These are phyloP conservation scores for Sylvicola fuscatus DNA, from an alignment of 2,888 invertebrate genomes.

Conservation along the genomic window DNA sequence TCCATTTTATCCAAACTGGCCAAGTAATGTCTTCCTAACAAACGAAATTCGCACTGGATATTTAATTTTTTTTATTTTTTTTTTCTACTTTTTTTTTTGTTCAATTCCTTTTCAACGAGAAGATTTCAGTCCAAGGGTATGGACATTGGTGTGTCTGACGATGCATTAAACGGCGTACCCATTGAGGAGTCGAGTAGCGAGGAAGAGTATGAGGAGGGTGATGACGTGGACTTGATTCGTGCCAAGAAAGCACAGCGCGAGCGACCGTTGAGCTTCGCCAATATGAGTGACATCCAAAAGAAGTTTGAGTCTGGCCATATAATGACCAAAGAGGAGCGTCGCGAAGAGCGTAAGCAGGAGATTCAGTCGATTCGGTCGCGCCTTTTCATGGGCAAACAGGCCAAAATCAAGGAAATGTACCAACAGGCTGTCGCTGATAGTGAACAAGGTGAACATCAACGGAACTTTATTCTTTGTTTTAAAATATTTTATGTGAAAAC, in stretches of 20 bases:
- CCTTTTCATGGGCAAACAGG: slow-evolving; percentile 76
- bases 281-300: slow-evolving; percentile 67
- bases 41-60: too few species aligned
- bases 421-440: slow-evolving; percentile 75
- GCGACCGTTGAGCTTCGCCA: slow-evolving; percentile 56
- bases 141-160: slow-evolving; percentile 59
- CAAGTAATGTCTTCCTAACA: slow-evolving; percentile 40
- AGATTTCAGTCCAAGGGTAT: slow-evolving; percentile 68
- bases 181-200: slow-evolving; percentile 37
- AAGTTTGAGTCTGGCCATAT: slow-evolving; percentile 54
- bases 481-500: not conserved
- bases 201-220: slow-evolving; percentile 27
- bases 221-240: slow-evolving; percentile 37
- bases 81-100: slow-evolving; percentile 5
- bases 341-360: slow-evolving; percentile 73
- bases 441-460: too few species aligned
- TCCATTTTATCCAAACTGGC: slow-evolving; percentile 63
- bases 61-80: slow-evolving; percentile 2
- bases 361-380: slow-evolving; percentile 69
- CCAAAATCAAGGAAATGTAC: slow-evolving; percentile 78
- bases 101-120: slow-evolving; percentile 7
- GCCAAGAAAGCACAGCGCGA: slow-evolving; percentile 40
- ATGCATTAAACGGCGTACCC: slow-evolving; percentile 51
- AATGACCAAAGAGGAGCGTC: slow-evolving; percentile 37
- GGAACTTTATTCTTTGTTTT: slow-evolving; percentile 11